Conservation (phyloP, 1,140 invertebrate species). For the Leguminivora glycinivorella region DNA sequence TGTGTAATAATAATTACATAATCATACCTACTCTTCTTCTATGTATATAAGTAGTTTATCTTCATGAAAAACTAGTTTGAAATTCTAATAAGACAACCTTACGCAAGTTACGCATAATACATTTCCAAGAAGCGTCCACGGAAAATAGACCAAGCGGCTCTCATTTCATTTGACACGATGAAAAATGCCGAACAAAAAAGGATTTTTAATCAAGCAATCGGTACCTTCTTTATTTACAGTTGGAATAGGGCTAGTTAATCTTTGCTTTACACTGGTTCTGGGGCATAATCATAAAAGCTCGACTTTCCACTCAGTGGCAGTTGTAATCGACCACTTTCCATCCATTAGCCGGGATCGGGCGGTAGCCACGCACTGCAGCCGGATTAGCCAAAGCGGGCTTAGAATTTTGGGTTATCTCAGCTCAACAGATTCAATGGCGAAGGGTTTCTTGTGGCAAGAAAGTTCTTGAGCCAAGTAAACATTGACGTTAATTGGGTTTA, state of each 20-base stretch:
- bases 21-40: not conserved
- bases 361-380: slow-evolving; percentile 23
- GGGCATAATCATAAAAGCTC: slow-evolving; percentile 43
- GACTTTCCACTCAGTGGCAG: slow-evolving; percentile 58
- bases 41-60: not conserved
- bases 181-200: slow-evolving; percentile 26
- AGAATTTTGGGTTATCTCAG: slow-evolving; percentile 15
- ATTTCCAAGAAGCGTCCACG: not conserved
- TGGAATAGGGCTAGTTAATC: slow-evolving; percentile 11
- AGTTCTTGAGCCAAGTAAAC: not conserved
- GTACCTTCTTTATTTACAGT: slow-evolving; percentile 9
- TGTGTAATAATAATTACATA: not conserved
- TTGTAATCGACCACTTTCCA: slow-evolving; percentile 64
- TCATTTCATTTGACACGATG: slow-evolving; percentile 27
- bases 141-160: slow-evolving; percentile 5
- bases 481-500: not conserved
- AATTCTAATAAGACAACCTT: not conserved
- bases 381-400: slow-evolving; percentile 6
- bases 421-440: not conserved
- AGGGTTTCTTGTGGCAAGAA: not conserved
- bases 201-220: slow-evolving; percentile 28
- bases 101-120: not conserved
- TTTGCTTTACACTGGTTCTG: not conserved
- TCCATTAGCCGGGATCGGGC: slow-evolving; percentile 49
- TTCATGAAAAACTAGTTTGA: not conserved